Conservation (phyloP, 2,888 invertebrate species). For the Zygogramma bicolorata region DNA sequence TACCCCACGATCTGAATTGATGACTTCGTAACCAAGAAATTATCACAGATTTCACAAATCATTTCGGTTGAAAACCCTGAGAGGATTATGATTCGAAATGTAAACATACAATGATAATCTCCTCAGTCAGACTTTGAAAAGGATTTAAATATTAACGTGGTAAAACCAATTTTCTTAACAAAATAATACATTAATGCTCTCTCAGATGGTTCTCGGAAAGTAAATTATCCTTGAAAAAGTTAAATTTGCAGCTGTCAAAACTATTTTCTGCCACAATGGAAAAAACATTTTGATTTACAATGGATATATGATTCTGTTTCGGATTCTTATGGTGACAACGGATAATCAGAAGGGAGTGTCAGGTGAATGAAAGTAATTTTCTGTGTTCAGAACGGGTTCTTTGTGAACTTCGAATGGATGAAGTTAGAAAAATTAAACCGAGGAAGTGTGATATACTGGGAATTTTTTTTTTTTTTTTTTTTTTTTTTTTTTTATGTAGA, state of each 20-base stretch:
- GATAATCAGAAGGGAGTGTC: background rate
- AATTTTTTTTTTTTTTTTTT: too few species aligned
- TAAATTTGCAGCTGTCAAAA: slow-evolving; percentile 19
- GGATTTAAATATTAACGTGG: slow-evolving; percentile 35
- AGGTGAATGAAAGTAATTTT: background rate
- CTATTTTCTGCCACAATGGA: background rate
- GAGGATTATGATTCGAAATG: slow-evolving; percentile 35
- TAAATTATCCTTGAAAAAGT: slow-evolving; percentile 24
- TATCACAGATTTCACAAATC: background rate
- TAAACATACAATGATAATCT: slow-evolving; percentile 38
- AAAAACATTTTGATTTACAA: background rate
- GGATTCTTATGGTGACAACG: background rate
- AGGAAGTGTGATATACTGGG: too few species aligned
- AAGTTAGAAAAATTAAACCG: too few species aligned
- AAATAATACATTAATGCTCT: slow-evolving; percentile 22
- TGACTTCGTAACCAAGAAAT: background rate
- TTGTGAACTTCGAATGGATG: too few species aligned
- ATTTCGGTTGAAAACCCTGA: slow-evolving; percentile 10
- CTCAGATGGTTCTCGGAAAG: slow-evolving; percentile 30
- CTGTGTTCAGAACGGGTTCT: too few species aligned
- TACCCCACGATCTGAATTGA: background rate
- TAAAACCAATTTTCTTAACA: slow-evolving; percentile 43
- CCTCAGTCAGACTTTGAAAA: slow-evolving; percentile 24
- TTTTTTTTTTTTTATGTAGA: too few species aligned
- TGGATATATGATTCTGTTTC: background rate